Conservation (phyloP, 1,140 invertebrate species). For the Xylocopa sonorina region DNA sequence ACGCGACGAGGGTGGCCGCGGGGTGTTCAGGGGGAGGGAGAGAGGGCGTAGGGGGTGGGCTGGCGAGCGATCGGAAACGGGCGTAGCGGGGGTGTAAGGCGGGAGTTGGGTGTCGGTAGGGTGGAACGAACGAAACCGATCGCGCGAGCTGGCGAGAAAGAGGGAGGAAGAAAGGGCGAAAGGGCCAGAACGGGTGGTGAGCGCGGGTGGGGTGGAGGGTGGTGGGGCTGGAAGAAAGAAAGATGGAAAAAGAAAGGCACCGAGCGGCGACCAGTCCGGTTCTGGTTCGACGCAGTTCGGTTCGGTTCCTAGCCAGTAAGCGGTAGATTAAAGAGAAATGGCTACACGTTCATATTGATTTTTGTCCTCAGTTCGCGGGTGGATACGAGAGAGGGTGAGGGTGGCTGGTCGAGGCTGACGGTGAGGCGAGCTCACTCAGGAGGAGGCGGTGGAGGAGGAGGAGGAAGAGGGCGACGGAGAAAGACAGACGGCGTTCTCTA, state of each 20-base stretch:
- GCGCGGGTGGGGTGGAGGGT: too few relatives aligned
- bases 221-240: slow-evolving; percentile 1
- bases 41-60: slow-evolving; percentile 16
- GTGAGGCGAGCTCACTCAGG: slow-evolving; percentile 57
- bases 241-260: slow-evolving; percentile 43
- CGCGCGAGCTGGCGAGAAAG: slow-evolving; percentile 14
- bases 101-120: neutral
- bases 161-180: slow-evolving; percentile 28
- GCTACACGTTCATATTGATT: slow-evolving; percentile 83
- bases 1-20: slow-evolving; percentile 7
- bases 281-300: slow-evolving; percentile 74
- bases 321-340: slow-evolving; percentile 82
- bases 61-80: slow-evolving; percentile 4
- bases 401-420: slow-evolving; percentile 59
- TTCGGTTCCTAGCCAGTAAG: slow-evolving; percentile 76
- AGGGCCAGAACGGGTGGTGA: neutral
- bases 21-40: slow-evolving; percentile 1
- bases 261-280: slow-evolving; percentile 61
- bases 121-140: slow-evolving; percentile 5
- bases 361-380: slow-evolving; percentile 80
- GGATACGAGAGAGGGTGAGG: slow-evolving; percentile 65
- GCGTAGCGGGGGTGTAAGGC: neutral
- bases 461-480: slow-evolving; percentile 58
- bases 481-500: slow-evolving; percentile 78
- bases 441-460: slow-evolving; percentile 30